These are phyloP conservation scores for Zonotrichia albicollis DNA, from an alignment of 2,797 vertebrate genomes.

Conservation along the genomic window DNA sequence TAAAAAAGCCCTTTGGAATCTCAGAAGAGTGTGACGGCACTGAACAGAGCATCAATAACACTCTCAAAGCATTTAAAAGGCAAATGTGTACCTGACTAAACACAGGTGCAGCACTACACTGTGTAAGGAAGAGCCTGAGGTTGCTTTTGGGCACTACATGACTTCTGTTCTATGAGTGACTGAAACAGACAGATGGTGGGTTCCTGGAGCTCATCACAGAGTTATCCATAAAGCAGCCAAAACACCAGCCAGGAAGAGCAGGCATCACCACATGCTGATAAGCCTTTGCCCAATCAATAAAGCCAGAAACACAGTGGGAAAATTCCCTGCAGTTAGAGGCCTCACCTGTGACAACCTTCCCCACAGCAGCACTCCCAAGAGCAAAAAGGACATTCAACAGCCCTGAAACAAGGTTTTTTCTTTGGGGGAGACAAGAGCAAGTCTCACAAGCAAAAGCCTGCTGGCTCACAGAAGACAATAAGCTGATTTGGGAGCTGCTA, in stretches of 20 bases:
- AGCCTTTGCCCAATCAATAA: neutral
- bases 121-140: neutral
- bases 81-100: neutral
- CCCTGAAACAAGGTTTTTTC: neutral
- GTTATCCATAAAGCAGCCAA: neutral
- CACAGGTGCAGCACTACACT: neutral
- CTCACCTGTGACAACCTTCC: neutral
- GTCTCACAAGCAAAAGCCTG: neutral
- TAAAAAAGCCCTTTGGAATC: neutral
- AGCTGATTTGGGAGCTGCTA: neutral
- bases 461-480: neutral
- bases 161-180: neutral
- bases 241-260: neutral
- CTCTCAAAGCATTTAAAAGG: neutral
- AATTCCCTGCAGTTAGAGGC: neutral
- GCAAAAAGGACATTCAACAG: neutral
- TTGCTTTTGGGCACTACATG: neutral
- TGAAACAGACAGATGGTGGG: neutral
- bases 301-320: neutral
- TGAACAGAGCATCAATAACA: neutral
- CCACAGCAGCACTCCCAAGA: neutral
- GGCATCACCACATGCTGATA: neutral
- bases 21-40: neutral
- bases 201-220: neutral
- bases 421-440: neutral